A percentile compares a stretch with the other conserved stretches of the same genome.
Evolutionary conservation across 1,140 invertebrate genomes (phyloP).

Genomic region (Leptinotarsa defecta): DNA sequence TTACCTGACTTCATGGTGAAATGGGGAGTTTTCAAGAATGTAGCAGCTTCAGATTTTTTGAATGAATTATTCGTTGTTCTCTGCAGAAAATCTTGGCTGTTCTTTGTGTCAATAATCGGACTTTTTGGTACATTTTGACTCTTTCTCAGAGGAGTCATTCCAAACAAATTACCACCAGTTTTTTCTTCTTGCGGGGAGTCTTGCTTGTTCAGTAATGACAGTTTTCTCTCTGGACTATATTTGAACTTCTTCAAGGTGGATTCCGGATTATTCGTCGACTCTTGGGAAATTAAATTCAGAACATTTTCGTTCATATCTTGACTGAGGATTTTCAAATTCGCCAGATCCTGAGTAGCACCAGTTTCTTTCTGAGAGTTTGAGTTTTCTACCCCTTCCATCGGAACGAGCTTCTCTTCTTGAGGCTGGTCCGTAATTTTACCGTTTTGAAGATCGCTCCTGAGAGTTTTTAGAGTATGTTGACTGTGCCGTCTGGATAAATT

Average conservation of each 20-base stretch:
- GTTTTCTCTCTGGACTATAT: conserved; percentile 1
- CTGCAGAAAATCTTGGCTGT: neutral
- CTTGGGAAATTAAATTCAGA: neutral
- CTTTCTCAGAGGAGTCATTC: too few relatives aligned
- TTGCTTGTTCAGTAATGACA: neutral
- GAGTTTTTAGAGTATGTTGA: neutral
- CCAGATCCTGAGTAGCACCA: conserved; percentile 4
- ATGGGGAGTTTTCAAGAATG: neutral
- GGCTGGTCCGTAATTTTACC: neutral
- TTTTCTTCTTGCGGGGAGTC: too few relatives aligned
- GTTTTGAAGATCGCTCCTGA: neutral
- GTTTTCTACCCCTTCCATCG: neutral
- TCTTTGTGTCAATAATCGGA: too few relatives aligned
- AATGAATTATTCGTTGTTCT: neutral
- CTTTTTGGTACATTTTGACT: too few relatives aligned
- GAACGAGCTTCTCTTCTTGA: neutral
- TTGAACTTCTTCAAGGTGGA: neutral
- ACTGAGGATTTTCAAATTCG: conserved; percentile 4
- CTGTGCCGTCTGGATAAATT: neutral
- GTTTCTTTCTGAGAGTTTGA: neutral
- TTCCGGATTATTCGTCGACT: neutral
- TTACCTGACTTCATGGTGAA: neutral
- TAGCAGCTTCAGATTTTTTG: neutral
- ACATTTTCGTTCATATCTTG: neutral
- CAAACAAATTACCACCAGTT: too few relatives aligned